Base-by-base conservation (phyloP, 30 jellyfish, hydroid and myxozoan species). In the Morbakka virulenta region DNA sequence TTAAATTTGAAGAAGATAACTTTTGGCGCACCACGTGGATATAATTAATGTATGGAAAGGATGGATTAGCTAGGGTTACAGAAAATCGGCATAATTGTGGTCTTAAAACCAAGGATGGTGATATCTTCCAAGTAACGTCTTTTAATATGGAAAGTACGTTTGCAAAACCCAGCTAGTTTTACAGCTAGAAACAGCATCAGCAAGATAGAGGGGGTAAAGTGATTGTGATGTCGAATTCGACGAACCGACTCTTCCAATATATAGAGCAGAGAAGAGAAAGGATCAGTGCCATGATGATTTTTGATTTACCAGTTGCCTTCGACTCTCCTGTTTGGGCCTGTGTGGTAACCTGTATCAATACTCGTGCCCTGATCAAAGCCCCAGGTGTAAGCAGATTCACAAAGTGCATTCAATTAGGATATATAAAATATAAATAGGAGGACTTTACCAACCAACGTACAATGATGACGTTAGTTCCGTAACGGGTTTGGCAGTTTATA, bases 1-100 rank as follows among this genome's bases (percentile, higher is more conserved):
- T 3, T 64, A 28, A 41, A 64, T 64, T 51, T 64, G 68, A 9
- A 30, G 89, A 31, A 78, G 89, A 29, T 35, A 49, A 67, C 71
- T 52, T 22, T 51, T 79, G 77, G 68, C 30, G 83, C n/a, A n/a
- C n/a, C n/a, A n/a, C n/a, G n/a, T n/a, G n/a, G n/a, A n/a, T n/a
- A n/a, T n/a, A n/a, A n/a, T n/a, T 47, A 47, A 47, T 47, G 61
- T 47, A 47, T 47, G 61, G 61, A 47, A 47, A 47, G n/a, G 61
- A 11, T 47, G n/a, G n/a, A n/a, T n/a, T 11, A 47, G 61, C n/a
- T 9, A n/a, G n/a, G n/a, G n/a, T n/a, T 9, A 47, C 61, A 11
- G n/a, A 47, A 47, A 47, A 47, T 47, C 61, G 61, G n/a, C 61
- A 47, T 47, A 47, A 47, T 9, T 9, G 61, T 47, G 61, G 14